A percentile compares a stretch with the other conserved stretches of the same genome.
phyloP scores from a whole-genome alignment of 2,797 vertebrate genomes.

The Pangasius larnaudii region DNA sequence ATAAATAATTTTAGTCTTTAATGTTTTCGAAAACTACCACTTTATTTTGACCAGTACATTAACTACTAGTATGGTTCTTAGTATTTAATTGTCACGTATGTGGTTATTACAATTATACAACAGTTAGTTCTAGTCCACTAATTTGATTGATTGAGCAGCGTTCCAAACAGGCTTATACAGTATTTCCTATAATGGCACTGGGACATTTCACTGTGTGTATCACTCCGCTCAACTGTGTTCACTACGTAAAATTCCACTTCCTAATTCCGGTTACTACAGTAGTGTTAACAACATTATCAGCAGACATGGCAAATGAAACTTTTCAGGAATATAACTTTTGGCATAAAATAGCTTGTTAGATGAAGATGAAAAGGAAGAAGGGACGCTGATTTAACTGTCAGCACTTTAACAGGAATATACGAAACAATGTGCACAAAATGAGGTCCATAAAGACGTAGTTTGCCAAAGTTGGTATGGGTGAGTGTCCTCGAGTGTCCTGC shows the following conservation, averaged over 20 bases:
- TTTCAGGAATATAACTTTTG: not conserved
- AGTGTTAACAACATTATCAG: not conserved
- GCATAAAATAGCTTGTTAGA: not conserved
- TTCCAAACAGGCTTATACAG: not conserved
- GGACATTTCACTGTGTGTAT: not conserved
- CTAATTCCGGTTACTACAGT: not conserved
- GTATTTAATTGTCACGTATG: not conserved
- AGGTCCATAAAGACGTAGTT: not conserved
- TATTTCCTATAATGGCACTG: not conserved
- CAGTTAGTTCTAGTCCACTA: not conserved
- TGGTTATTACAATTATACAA: not conserved
- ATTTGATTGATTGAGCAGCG: not conserved
- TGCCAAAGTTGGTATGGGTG: not conserved
- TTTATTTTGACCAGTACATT: not conserved
- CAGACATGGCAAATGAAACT: not conserved
- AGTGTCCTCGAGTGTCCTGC: not conserved
- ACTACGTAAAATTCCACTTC: too few species aligned
- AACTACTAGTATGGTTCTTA: not conserved
- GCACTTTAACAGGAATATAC: not conserved
- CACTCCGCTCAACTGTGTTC: not conserved
- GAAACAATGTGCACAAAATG: not conserved
- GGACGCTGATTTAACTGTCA: not conserved
- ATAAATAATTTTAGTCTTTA: not conserved
- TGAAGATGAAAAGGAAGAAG: not conserved
- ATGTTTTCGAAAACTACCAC: not conserved